Evolutionary conservation across 2,888 invertebrate species (phyloP), one percentile per base, ranked within the genome.

Genomic region (Plebejus anna): DNA sequence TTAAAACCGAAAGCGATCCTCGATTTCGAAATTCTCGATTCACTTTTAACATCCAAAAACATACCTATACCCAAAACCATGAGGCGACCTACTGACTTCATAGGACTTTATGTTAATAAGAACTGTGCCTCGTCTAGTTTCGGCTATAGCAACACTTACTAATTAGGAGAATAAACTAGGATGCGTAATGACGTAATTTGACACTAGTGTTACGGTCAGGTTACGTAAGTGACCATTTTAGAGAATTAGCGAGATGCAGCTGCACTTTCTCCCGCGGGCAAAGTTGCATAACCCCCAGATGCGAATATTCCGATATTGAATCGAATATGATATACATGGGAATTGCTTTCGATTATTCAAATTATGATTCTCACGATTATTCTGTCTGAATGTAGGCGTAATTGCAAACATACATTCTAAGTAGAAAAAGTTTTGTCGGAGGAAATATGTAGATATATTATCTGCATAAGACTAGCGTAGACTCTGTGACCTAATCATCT

Each of bases 241-340:
- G 83, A 82, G 79, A 82, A 86, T 88, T 88, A 85, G 87, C 83
- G 79, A 81, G 82, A 79, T 89, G 87, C 86, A 88, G 80, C 80
- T 89, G 89, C 88, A 88, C 90, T 90, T 90, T 90, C 90, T 89
- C 90, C 83, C 80, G 81, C 80, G 81, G 79, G 77, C 82, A 82
- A 85, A 85, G 77, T 81, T 83, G 82, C 59, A 83, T 84, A 87
- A 89, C 86, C 85, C 87, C 80, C 81, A 83, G 82, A 51, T 47
- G 51, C 11, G 32, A 73, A 32, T 51, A 51, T 55, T 28, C 16
- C 73, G 55, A 73, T 73, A 72, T 47, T 71, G 11, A 42, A 51
- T 73, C 73, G 73, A 73, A 73, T 73, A 66, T 32, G 66, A 66
- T 66, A 55, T n/a, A 42, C 28, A 73, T 73, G 55, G 73, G 72